Evolutionary conservation across 2,888 invertebrate species (phyloP).

Genomic region (Mactromeris polynyma): DNA sequence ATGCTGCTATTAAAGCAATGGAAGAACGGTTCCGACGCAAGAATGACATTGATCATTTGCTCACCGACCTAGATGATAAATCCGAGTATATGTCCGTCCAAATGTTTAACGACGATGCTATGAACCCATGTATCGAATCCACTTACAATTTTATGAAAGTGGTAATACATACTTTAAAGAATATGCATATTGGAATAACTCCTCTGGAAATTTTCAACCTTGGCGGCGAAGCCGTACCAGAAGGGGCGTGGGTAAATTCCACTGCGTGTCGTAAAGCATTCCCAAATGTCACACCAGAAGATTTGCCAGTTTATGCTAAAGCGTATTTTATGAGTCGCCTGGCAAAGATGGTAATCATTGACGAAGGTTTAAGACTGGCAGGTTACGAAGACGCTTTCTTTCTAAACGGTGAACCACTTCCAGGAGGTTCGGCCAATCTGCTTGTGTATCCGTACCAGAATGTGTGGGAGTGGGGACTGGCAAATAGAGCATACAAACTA

Average conservation of each 20-base stretch:
- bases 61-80: slow-evolving; percentile 70
- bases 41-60: slow-evolving; percentile 70
- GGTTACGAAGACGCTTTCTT: slow-evolving; percentile 73
- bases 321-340: slow-evolving; percentile 73
- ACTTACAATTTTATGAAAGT: slow-evolving; percentile 82
- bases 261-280: slow-evolving; percentile 76
- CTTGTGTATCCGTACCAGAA: slow-evolving; percentile 77
- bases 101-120: slow-evolving; percentile 81
- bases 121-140: slow-evolving; percentile 84
- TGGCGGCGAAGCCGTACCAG: slow-evolving; percentile 83
- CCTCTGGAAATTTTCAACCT: slow-evolving; percentile 80
- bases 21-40: slow-evolving; percentile 70
- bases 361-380: slow-evolving; percentile 64
- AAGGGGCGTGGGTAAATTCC: slow-evolving; percentile 80
- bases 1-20: slow-evolving; percentile 83
- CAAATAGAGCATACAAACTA: slow-evolving; percentile 77
- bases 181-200: slow-evolving; percentile 71
- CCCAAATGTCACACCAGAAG: slow-evolving; percentile 52
- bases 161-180: slow-evolving; percentile 75
- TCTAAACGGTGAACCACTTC: slow-evolving; percentile 62
- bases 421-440: slow-evolving; percentile 63
- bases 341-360: slow-evolving; percentile 65
- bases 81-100: slow-evolving; percentile 79
- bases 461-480: slow-evolving; percentile 82
- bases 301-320: slow-evolving; percentile 64